Evolutionary conservation across 2,113 vertebrate genomes (phyloP).

Genomic region (Peucedramus taeniatus): DNA sequence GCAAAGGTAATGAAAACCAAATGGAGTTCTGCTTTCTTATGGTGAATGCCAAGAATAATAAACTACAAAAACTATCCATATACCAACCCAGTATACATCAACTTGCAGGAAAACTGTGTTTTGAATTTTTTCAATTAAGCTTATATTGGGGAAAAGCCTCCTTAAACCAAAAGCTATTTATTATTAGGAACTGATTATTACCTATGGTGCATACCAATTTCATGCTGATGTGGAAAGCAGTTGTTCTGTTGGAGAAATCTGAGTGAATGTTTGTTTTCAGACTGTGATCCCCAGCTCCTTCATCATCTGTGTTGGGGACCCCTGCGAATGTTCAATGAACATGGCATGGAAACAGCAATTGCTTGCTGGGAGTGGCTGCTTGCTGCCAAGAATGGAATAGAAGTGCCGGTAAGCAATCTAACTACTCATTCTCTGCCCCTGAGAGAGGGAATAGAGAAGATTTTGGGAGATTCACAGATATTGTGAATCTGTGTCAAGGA

Average conservation of each 20-base stretch:
- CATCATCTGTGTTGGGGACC: conserved; percentile 96
- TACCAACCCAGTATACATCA: not conserved
- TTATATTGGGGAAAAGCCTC: not conserved
- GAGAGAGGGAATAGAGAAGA: not conserved
- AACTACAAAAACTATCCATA: not conserved
- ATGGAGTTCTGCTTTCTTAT: not conserved
- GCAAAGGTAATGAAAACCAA: conserved; percentile 78
- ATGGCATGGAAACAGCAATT: conserved; percentile 93
- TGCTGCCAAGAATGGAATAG: conserved; percentile 89
- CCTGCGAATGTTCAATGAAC: conserved; percentile 92
- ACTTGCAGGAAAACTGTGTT: not conserved
- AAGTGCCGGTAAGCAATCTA: conserved; percentile 84
- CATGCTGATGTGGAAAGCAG: not conserved
- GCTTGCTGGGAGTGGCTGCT: conserved; percentile 99
- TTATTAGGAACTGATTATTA: not conserved
- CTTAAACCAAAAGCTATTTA: not conserved
- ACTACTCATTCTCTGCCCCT: not conserved
- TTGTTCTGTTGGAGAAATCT: not conserved
- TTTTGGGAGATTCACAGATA: not conserved
- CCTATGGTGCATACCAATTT: not conserved
- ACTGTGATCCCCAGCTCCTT: conserved; percentile 88
- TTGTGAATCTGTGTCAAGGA: not conserved
- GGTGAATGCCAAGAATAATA: not conserved
- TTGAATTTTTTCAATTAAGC: not conserved
- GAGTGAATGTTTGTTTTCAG: conserved; percentile 69